Evolutionary conservation across 2,113 vertebrate genomes (phyloP).

Genomic region (Cheirogaleus medius): DNA sequence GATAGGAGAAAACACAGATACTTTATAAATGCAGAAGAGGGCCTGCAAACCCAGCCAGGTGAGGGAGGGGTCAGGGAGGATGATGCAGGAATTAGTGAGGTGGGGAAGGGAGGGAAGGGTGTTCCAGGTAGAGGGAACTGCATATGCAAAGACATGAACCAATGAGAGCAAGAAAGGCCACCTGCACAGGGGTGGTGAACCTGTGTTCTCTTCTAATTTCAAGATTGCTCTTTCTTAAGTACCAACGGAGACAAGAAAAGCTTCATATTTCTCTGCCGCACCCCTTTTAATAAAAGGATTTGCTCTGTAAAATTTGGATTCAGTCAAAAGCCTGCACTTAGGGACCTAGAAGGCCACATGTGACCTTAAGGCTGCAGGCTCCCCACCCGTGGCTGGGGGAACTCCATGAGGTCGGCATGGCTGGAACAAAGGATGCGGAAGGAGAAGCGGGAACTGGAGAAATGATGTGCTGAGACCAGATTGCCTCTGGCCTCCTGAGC

Average conservation of each 20-base stretch:
- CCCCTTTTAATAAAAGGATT: no score
- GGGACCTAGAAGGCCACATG: no score
- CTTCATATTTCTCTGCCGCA: no score
- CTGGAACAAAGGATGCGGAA: not conserved
- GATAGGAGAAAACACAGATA: not conserved
- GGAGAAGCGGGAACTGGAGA: not conserved
- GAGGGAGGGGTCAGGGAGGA: not conserved
- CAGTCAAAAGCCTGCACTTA: no score
- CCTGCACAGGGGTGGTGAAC: no score
- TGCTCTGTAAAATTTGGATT: no score
- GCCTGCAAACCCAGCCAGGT: not conserved
- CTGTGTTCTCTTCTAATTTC: no score
- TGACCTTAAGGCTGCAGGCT: no score
- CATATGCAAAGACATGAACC: not conserved
- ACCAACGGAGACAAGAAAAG: no score
- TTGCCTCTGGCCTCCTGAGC: not conserved
- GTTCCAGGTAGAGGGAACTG: not conserved
- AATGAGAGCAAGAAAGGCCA: not conserved
- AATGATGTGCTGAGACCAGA: not conserved
- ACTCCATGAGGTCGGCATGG: accelerated
- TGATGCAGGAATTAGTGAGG: not conserved
- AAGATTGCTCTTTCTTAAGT: no score
- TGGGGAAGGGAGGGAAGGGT: not conserved
- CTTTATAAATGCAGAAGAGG: not conserved
- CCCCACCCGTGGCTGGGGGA: no score